Base-by-base conservation (phyloP, 1,140 invertebrate genomes). In the Tetramorium parvispinum region DNA sequence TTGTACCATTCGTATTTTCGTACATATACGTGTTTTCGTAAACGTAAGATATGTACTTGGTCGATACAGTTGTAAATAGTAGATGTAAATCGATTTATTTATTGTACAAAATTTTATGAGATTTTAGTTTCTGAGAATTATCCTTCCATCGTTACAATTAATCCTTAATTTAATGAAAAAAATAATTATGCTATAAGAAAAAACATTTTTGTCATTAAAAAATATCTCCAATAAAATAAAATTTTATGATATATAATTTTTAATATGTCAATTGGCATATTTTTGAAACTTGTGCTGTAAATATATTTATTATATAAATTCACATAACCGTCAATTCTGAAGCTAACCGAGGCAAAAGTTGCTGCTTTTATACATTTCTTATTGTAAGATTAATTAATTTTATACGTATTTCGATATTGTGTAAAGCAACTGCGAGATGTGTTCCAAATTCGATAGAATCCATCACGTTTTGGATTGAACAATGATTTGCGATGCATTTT, bases 101-200 rank as follows among this genome's bases (percentile, higher is more conserved):
- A 93, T 92, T 92, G 93, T 93, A 93, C 87, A 93, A 88, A 88
- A 93, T 94, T 94, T 92, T 91, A 92, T 90, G 88, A 86, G 27
- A 88, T 66, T 73, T 89, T 86, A 81, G 37, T 87, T 91, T 86
- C 77, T 78, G 65, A 63, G 87, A 85, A 61, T 79, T 78, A 79
- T 87, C 27, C 79, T 88, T 87, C 68, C 70, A 75, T 86, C 81
- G 86, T 81, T 61, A 79, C 18, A 24, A 77, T 81, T 85, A 63
- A 0, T 59, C 85, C 24, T 92, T 85, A 71, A 55, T 86, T 24
- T 70, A 70, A 43, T 68, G 40, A 79, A 85, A 21, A 73, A 40
- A 51, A 71, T 86, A 85, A 88, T 85, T 83, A 57, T 68, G 32
- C 43, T 87, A 18, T 71, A 66, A 66, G n/a, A 75, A 70, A 89